A percentile compares a stretch with the other conserved stretches of the same genome.
phyloP scores from a whole-genome alignment of 1,140 invertebrate genomes.

The Coenobita brevimanus region DNA sequence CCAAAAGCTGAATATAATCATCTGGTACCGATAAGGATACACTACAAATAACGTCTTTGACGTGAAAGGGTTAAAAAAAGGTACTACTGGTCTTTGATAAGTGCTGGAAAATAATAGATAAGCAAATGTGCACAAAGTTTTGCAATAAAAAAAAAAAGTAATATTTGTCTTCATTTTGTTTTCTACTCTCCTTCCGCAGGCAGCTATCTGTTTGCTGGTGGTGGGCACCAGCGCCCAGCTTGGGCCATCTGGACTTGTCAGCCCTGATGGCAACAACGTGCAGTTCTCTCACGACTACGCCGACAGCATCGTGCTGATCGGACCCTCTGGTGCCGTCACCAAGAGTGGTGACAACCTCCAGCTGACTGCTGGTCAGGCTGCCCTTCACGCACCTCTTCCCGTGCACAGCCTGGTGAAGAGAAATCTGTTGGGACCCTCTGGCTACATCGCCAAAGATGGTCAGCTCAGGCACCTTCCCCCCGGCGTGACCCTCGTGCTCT shows the following conservation, averaged over 20 bases:
- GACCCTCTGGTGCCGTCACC: constrained; percentile 17
- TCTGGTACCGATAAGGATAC: too few species aligned
- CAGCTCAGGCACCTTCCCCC: constrained; percentile 2
- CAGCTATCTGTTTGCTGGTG: constrained; percentile 13
- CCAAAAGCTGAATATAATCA: too few species aligned
- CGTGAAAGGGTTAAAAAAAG: too few species aligned
- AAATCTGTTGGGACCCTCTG: constrained; percentile 23
- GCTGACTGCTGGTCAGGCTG: not conserved
- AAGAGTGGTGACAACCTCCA: not conserved
- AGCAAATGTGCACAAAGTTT: too few species aligned
- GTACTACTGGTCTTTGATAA: too few species aligned
- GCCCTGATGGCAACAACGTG: not conserved
- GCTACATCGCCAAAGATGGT: not conserved
- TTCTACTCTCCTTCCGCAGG: not conserved
- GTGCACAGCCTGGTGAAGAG: not conserved
- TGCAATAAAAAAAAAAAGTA: too few species aligned
- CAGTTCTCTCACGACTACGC: constrained; percentile 24
- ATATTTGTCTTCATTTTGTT: too few species aligned
- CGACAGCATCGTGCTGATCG: not conserved
- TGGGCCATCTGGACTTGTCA: constrained; percentile 26
- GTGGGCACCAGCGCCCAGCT: constrained; percentile 8
- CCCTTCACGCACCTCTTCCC: not conserved
- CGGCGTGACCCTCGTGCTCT: constrained; percentile 8
- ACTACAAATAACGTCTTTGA: too few species aligned
- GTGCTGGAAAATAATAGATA: too few species aligned